Evolutionary conservation across 2,113 vertebrate species (phyloP), one percentile per base, ranked within the genome.

Genomic region (Plecotus auritus): DNA sequence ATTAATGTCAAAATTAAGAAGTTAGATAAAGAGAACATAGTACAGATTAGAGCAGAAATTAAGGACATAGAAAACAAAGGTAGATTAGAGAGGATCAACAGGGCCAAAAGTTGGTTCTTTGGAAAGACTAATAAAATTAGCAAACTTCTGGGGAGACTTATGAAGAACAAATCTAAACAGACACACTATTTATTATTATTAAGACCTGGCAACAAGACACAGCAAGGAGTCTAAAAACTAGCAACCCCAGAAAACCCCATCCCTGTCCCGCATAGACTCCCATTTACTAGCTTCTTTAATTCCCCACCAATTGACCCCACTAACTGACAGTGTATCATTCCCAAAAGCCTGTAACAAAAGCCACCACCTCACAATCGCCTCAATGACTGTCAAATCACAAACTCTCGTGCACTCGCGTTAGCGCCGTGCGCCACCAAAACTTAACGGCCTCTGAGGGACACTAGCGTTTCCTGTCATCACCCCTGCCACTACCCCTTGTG

Each of bases 311-410:
- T 0, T 74, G 85, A 74, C 42, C 67, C 32, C 28, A 92, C 28
- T 77, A 54, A 69, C 23, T 85, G 86, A 20, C 77, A 88, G 26
- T 90, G 59, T 73, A 61, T 54, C 85, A 90, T 64, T 82, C 42
- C 72, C 70, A 23, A 88, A 84, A 88, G 8, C 40, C 93, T n/a
- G n/a, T n/a, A 88, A 93, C 88, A 96, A 94, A 96, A 28, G 78
- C 87, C 88, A 59, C 94, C 88, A 80, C 51, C 83, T 95, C 76
- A 59, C 88, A 81, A 95, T 84, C 93, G 88, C 88, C 85, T 69
- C 56, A 81, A 66, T 17, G 45, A 86, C 66, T 66, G 20, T 73
- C 88, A 94, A 17, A n/a, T 59, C 88, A 66, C 22, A 94, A 72
- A 94, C 42, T 82, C 72, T 77, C 69, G 0, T 51, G 85, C 64